These are phyloP conservation scores for Zophobas atratus DNA, from an alignment of 1,140 invertebrate species.

Conservation along the genomic window DNA sequence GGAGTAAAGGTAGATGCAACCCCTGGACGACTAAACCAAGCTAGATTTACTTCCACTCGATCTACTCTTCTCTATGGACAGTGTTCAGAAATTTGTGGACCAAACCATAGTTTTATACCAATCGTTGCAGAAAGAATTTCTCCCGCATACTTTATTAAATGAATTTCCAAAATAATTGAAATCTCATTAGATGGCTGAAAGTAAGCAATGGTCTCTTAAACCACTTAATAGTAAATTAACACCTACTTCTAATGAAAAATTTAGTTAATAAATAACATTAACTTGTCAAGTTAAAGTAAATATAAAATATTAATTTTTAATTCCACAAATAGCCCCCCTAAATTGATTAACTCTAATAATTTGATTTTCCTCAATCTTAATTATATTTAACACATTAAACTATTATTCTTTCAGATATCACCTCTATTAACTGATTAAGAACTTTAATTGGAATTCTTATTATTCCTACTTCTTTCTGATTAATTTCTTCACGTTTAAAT, in stretches of 20 bases:
- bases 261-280: slow-evolving; percentile 72
- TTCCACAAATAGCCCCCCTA: slow-evolving; percentile 72
- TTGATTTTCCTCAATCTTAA: slow-evolving; percentile 69
- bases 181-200: slow-evolving; percentile 76
- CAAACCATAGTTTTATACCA: slow-evolving; percentile 71
- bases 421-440: slow-evolving; percentile 73
- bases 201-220: slow-evolving; percentile 74
- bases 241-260: slow-evolving; percentile 73
- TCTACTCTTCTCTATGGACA: slow-evolving; percentile 78
- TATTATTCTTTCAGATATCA: slow-evolving; percentile 67
- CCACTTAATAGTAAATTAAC: slow-evolving; percentile 69
- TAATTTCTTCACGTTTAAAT: slow-evolving; percentile 69
- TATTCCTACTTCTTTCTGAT: slow-evolving; percentile 69
- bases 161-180: slow-evolving; percentile 70
- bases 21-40: slow-evolving; percentile 79
- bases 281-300: slow-evolving; percentile 74
- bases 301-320: slow-evolving; percentile 71
- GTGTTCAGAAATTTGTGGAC: slow-evolving; percentile 86
- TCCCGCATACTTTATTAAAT: slow-evolving; percentile 71
- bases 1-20: slow-evolving; percentile 78
- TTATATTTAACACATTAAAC: slow-evolving; percentile 70
- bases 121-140: slow-evolving; percentile 76
- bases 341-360: slow-evolving; percentile 71
- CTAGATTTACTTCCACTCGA: slow-evolving; percentile 71
- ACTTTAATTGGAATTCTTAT: slow-evolving; percentile 69